Evolutionary conservation across 2,797 vertebrate species (phyloP).

Genomic region (Lerista edwardsae): DNA sequence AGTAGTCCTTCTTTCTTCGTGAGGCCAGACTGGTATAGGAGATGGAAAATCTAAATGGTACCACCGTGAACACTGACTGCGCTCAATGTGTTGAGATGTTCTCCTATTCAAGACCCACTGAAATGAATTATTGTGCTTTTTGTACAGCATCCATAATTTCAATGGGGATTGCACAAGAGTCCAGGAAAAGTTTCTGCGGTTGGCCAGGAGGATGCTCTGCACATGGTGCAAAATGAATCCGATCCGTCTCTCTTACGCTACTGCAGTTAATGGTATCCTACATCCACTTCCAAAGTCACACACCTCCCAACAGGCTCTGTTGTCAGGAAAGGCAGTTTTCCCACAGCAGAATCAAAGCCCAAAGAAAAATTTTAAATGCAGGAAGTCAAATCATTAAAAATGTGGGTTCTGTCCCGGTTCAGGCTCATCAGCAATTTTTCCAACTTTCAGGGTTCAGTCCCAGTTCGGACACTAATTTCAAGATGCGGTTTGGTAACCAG

Average conservation of each 20-base stretch:
- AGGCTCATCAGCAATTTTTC: too few relatives aligned
- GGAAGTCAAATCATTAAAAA: too few relatives aligned
- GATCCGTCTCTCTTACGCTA: background rate
- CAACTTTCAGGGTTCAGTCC: too few relatives aligned
- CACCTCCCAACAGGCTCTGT: background rate
- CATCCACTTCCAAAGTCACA: background rate
- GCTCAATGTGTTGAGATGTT: too few relatives aligned
- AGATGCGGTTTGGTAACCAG: too few relatives aligned
- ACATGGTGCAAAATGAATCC: background rate
- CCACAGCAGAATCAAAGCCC: background rate
- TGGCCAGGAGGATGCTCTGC: background rate
- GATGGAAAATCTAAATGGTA: background rate
- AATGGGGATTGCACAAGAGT: background rate
- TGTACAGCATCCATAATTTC: background rate
- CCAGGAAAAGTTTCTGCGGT: background rate
- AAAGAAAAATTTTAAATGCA: background rate
- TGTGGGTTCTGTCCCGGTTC: too few relatives aligned
- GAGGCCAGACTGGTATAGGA: background rate
- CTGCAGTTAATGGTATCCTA: accelerated
- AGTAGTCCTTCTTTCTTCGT: background rate
- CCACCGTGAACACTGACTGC: background rate
- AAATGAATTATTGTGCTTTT: too few relatives aligned
- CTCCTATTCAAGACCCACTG: background rate
- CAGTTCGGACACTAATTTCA: too few relatives aligned
- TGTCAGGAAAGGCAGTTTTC: background rate